Evolutionary conservation across 1,140 invertebrate species (phyloP).

Genomic region (Chionoecetes opilio): DNA sequence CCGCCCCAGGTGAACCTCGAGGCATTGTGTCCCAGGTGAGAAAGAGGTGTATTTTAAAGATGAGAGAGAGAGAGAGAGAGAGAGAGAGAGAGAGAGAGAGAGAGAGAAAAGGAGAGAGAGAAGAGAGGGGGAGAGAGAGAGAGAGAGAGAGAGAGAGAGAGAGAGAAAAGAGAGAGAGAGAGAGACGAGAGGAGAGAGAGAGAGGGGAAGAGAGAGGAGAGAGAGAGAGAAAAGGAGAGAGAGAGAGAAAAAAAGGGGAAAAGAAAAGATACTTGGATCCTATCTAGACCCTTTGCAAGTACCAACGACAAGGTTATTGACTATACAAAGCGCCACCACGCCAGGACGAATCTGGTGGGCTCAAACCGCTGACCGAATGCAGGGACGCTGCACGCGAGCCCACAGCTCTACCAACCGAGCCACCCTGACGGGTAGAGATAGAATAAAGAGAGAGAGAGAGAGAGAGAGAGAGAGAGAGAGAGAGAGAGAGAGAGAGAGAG

Average conservation of each 20-base stretch:
- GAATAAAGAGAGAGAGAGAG: conserved; percentile 1
- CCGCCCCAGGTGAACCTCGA: too few species aligned
- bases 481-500: too few species aligned
- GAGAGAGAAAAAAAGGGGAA: background rate
- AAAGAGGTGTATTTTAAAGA: background rate
- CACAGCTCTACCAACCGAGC: too few species aligned
- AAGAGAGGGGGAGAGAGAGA: background rate
- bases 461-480: too few species aligned
- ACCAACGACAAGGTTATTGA: too few species aligned
- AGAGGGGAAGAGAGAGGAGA: background rate
- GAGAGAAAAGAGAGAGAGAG: background rate
- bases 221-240: background rate
- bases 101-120: background rate
- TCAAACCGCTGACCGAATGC: too few species aligned
- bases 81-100: background rate
- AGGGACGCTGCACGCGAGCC: too few species aligned
- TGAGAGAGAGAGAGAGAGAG: background rate
- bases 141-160: background rate
- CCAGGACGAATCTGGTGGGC: too few species aligned
- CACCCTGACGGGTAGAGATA: too few species aligned
- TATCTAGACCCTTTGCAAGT: too few species aligned
- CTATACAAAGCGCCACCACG: too few species aligned
- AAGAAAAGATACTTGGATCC: too few species aligned
- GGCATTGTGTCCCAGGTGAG: background rate
- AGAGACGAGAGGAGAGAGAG: background rate